These are phyloP conservation scores for Matsumurasca onukii DNA, from an alignment of 1,140 invertebrate genomes.

Conservation along the genomic window DNA sequence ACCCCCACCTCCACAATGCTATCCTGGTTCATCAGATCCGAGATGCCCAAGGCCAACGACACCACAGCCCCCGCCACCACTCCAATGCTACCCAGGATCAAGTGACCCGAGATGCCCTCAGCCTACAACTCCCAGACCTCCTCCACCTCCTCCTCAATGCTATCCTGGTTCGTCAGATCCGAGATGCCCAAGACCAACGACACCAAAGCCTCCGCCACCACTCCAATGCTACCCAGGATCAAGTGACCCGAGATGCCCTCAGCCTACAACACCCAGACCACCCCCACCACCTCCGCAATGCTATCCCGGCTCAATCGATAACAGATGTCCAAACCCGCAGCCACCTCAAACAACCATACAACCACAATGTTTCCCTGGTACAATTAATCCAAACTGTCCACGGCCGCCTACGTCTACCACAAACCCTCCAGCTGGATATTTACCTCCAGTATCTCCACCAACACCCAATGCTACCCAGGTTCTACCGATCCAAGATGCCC, in stretches of 20 bases:
- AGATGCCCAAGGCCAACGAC: conserved; percentile 44
- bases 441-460: conserved; percentile 37
- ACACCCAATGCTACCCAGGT: conserved; percentile 38
- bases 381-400: conserved; percentile 45
- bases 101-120: conserved; percentile 44
- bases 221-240: conserved; percentile 38
- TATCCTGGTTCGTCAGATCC: conserved; percentile 48
- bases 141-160: conserved; percentile 41
- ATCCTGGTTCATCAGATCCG: conserved; percentile 47
- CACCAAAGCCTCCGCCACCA: conserved; percentile 40
- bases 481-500: conserved; percentile 45
- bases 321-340: conserved; percentile 45
- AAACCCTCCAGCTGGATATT: conserved; percentile 44
- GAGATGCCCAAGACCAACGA: conserved; percentile 44
- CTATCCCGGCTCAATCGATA: conserved; percentile 47
- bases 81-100: conserved; percentile 37
- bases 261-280: conserved; percentile 35
- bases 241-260: conserved; percentile 44
- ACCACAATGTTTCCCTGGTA: conserved; percentile 48
- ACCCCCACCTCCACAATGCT: conserved; percentile 40
- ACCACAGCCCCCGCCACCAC: conserved; percentile 38
- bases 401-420: conserved; percentile 41
- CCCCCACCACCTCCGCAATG: conserved; percentile 37
- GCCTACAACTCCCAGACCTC: conserved; percentile 40
- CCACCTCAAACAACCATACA: conserved; percentile 38